These are phyloP conservation scores for Mus caroli DNA, from an alignment of 2,797 vertebrate genomes.

Conservation along the genomic window DNA sequence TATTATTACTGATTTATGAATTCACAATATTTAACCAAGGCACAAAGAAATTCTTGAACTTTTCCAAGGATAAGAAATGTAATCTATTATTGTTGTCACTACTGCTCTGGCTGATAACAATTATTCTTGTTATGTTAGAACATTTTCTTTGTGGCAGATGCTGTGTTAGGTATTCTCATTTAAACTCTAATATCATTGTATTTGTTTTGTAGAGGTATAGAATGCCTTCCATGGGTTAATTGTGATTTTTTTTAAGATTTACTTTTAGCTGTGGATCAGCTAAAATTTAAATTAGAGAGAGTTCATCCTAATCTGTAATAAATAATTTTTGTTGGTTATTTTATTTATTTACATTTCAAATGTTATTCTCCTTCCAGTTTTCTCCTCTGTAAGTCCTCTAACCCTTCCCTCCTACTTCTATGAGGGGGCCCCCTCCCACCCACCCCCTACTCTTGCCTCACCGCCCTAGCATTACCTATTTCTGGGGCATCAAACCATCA, in stretches of 20 bases:
- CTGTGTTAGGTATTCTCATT: neutral
- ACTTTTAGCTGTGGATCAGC: neutral
- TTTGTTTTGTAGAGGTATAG: neutral
- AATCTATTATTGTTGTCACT: neutral
- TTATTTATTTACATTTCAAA: too few relatives aligned
- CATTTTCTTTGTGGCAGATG: neutral
- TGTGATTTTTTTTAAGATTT: neutral
- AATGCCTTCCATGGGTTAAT: neutral
- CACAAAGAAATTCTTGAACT: neutral
- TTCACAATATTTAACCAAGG: neutral
- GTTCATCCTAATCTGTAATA: neutral
- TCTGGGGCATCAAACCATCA: too few relatives aligned
- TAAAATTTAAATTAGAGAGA: neutral
- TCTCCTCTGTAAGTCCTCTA: too few relatives aligned
- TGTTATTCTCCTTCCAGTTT: too few relatives aligned
- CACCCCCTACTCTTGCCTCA: too few relatives aligned
- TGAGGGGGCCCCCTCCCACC: too few relatives aligned
- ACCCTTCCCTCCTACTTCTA: too few relatives aligned
- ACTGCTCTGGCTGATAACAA: neutral
- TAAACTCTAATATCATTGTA: neutral
- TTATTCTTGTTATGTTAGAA: neutral
- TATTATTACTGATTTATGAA: neutral
- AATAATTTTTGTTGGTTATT: neutral
- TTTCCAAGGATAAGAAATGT: neutral
- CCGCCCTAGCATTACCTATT: too few relatives aligned